Conservation (phyloP, 2,797 vertebrate genomes). For the Chaetophractus vellerosus region DNA sequence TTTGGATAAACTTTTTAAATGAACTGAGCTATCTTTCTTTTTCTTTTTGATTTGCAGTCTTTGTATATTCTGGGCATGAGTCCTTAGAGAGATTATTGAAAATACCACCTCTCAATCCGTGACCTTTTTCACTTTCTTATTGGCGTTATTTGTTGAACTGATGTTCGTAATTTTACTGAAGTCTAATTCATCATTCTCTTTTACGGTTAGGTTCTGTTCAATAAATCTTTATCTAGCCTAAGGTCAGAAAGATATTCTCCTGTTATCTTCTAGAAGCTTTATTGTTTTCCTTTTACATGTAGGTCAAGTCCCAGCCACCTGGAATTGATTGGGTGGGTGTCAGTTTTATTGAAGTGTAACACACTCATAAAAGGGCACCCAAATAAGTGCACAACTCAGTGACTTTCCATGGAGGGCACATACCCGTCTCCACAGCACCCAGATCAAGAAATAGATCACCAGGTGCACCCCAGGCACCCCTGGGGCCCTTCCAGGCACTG, state of each 20-base stretch:
- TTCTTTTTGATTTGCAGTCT: background rate
- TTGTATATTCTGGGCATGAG: background rate
- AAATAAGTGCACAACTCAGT: background rate
- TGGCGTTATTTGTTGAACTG: background rate
- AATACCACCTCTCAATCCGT: background rate
- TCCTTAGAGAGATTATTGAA: background rate
- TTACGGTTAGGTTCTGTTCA: background rate
- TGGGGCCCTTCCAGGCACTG: background rate
- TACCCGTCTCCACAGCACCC: background rate
- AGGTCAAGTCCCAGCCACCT: background rate
- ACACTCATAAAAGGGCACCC: background rate
- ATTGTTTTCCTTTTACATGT: background rate
- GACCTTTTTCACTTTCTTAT: background rate
- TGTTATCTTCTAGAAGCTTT: background rate
- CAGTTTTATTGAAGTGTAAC: background rate
- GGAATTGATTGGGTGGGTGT: background rate
- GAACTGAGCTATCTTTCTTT: background rate
- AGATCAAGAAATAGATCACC: background rate
- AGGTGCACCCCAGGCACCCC: background rate
- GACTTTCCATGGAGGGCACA: background rate
- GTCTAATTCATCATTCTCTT: background rate
- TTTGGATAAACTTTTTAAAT: background rate
- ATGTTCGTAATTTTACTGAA: background rate
- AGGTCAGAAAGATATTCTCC: background rate
- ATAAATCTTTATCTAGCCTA: background rate